Evolutionary conservation across 92 coral and sea anemone species (phyloP).

Genomic region (Palythoa grandis): DNA sequence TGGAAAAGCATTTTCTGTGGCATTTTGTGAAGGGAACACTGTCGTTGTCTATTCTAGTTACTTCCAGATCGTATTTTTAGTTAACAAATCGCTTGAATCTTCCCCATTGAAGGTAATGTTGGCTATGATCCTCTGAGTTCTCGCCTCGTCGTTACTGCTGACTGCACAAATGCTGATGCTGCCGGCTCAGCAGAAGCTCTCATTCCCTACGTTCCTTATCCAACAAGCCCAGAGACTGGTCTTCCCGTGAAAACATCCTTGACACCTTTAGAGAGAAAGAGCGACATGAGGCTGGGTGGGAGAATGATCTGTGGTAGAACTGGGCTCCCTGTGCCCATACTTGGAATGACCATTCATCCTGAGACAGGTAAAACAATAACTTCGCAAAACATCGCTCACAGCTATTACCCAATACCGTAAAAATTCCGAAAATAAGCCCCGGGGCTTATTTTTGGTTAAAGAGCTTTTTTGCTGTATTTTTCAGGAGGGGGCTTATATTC

Average conservation of each 20-base stretch:
- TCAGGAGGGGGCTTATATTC: too few relatives aligned
- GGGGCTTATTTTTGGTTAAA: not conserved
- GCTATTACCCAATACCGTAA: too few relatives aligned
- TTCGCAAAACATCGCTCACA: not conserved
- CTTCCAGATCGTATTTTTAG: too few relatives aligned
- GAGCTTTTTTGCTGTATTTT: too few relatives aligned
- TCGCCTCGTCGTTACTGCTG: conserved; percentile 89
- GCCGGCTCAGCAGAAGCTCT: conserved; percentile 84
- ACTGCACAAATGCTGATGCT: conserved; percentile 87
- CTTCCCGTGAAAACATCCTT: conserved; percentile 79
- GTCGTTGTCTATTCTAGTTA: too few relatives aligned
- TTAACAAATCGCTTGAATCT: not conserved
- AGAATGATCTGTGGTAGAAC: conserved; percentile 89
- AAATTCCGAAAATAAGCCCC: too few relatives aligned
- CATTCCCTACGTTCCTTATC: conserved; percentile 97
- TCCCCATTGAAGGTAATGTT: conserved; percentile 69
- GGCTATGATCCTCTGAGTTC: conserved; percentile 95
- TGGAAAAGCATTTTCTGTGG: not conserved
- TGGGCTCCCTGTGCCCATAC: conserved; percentile 93
- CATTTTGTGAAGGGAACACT: too few relatives aligned
- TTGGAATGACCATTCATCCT: conserved; percentile 98
- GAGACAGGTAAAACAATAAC: conserved; percentile 72
- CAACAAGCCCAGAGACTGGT: conserved; percentile 94
- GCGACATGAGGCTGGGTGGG: conserved; percentile 87
- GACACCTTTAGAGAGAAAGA: conserved; percentile 75